Base-by-base conservation (phyloP, 2,113 vertebrate species). In the Ptilorrhoa leucosticta region DNA sequence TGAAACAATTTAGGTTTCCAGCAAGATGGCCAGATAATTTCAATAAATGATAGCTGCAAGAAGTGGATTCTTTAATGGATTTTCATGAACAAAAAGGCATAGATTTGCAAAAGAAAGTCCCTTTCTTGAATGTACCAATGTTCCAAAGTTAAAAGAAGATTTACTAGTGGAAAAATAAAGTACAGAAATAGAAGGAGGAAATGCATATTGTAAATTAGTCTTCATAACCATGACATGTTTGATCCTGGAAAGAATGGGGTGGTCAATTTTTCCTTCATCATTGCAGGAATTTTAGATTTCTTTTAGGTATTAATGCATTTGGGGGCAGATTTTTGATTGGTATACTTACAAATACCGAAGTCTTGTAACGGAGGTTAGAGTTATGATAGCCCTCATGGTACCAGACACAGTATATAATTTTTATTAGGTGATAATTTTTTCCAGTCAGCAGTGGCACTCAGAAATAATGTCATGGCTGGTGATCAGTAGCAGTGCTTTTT, bases 151-250 rank as follows among this genome's bases (percentile, higher is more conserved):
- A 81, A 69, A 91, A 72, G 39, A 87, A n/a, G 37, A 78, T 82
- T 80, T 81, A 82, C n/a, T 75, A 60, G 56, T 50, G 88, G 72
- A 80, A 94, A 91, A 93, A 95, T 85, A 94, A 91, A 80, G 75
- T 27, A 69, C 54, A 92, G 39, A n/a, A 95, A 94, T 82, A 94
- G 83, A 87, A 89, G n/a, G 42, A 84, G 50, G 69, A 96, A 96
- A 85, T 70, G 57, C 48, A 54, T 69, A 35, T 77, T 37, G 6
- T 91, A 92, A 89, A 92, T 87, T 78, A 51, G 40, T 66, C 60
- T 84, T 77, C 56, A 66, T 87, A 73, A 89, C 28, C 44, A 60
- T 84, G 61, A 53, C 73, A 71, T 37, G 33, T 51, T 80, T 73
- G n/a, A 63, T 83, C 80, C 69, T 68, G 81, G 40, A 65, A 87